phyloP scores from a whole-genome alignment of 2,113 vertebrate species.

The Cinclus cinclus region DNA sequence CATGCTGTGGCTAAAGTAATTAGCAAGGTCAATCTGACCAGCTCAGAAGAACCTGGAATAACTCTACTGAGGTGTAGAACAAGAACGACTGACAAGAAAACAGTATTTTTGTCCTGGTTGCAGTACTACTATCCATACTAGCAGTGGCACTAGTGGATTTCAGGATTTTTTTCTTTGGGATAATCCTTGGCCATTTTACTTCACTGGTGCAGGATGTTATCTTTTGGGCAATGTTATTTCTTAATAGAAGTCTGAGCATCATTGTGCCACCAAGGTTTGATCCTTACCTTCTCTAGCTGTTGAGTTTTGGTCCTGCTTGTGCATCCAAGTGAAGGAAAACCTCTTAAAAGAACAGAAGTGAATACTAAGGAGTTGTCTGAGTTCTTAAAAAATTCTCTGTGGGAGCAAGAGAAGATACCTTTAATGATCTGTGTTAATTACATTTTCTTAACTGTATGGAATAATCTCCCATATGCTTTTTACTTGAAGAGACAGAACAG shows the following conservation, averaged over 20 bases:
- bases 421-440: not conserved
- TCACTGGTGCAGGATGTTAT: too few species aligned
- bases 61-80: not conserved
- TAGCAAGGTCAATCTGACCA: slow-evolving; percentile 24
- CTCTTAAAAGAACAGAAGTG: not conserved
- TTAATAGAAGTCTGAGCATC: not conserved
- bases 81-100: not conserved
- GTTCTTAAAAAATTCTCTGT: not conserved
- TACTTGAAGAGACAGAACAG: not conserved
- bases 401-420: not conserved
- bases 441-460: not conserved
- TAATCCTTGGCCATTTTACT: not conserved
- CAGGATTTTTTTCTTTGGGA: not conserved
- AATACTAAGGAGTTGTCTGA: not conserved
- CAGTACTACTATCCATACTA: not conserved
- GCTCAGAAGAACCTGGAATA: not conserved
- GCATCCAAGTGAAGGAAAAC: not conserved
- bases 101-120: not conserved
- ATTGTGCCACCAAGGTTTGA: not conserved
- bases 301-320: not conserved
- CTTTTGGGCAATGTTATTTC: not conserved
- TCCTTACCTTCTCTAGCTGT: not conserved
- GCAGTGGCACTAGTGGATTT: not conserved
- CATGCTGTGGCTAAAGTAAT: slow-evolving; percentile 19
- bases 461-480: not conserved